Base-by-base conservation (phyloP, 2,888 invertebrate species). In the Leistus spinibarbis region DNA sequence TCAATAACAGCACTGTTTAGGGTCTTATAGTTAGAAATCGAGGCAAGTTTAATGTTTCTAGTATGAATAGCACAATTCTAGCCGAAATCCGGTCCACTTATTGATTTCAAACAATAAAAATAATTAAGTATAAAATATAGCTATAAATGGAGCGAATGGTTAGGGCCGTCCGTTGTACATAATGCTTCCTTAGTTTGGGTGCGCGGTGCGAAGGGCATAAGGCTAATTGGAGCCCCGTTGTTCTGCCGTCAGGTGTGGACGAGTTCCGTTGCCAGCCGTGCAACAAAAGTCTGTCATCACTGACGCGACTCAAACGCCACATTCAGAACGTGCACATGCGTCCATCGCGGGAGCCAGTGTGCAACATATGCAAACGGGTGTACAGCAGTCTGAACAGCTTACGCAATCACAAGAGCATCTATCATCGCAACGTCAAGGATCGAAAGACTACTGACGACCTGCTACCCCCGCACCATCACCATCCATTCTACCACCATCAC, bases 321-420 rank as follows among this genome's bases (percentile, higher is more conserved):
- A 95, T 94, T 88, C 95, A 95, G 90, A 95, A 95, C 89, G 95
- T 95, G 83, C 95, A 95, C 89, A 94, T 94, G 92, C 90, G 94
- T 84, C 95, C 95, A 83, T 93, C 94, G 86, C 91, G 95, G 88
- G 94, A 94, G 88, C 95, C 95, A 80, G 94, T 95, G 85, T 95
- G 95, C 90, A 95, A 94, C 89, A 94, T 95, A 86, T 95, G 95
- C 90, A 94, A 95, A 87, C 92, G 95, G 85, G 95, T 95, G 82
- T 95, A 95, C 90, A 94, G 95, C 90, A 95, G 95, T 85, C 90
- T 95, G 84, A 95, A 95, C 90, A 95, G 94, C 86, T 90, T 95
- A 84, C 90, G 95, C 86, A 95, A 95, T 89, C 95, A 95, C 90
- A 95, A 95, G 91, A 95, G 95, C 87, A 95, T 95, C 90, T 95